phyloP scores from a whole-genome alignment of 2,888 invertebrate species.

The Criorhina ranunculi region DNA sequence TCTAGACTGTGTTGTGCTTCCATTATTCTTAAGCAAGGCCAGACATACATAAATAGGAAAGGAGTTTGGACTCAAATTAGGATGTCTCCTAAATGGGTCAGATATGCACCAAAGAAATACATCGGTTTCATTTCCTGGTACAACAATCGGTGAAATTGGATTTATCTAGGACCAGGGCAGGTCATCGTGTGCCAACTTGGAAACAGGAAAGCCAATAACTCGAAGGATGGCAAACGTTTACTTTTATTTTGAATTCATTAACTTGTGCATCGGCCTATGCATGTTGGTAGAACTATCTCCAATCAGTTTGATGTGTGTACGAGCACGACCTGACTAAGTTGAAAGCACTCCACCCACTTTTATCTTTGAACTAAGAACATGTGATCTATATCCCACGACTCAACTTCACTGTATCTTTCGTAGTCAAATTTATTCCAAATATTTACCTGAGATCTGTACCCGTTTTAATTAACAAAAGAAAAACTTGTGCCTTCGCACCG shows the following conservation, averaged over 20 bases:
- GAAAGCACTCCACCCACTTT: neutral
- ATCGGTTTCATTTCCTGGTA: neutral
- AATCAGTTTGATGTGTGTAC: neutral
- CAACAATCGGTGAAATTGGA: neutral
- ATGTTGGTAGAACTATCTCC: neutral
- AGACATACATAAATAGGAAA: conserved; percentile 20
- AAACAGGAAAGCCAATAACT: neutral
- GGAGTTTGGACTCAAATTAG: neutral
- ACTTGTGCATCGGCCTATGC: neutral
- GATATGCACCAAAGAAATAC: neutral
- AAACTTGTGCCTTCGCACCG: neutral
- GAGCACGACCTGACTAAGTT: too few relatives aligned
- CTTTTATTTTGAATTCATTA: conserved; percentile 16
- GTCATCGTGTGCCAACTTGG: too few relatives aligned
- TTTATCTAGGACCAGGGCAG: neutral
- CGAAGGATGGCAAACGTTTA: neutral
- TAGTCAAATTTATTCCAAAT: neutral
- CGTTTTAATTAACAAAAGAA: conserved; percentile 5
- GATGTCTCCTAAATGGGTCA: neutral
- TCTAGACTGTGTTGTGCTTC: neutral
- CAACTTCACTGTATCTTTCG: neutral
- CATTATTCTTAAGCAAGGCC: neutral
- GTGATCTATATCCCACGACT: conserved; percentile 16
- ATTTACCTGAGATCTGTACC: neutral
- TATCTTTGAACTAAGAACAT: neutral